Evolutionary conservation across 2,797 vertebrate species (phyloP), one percentile per base, ranked within the genome.

Genomic region (Tympanoctomys barrerae): DNA sequence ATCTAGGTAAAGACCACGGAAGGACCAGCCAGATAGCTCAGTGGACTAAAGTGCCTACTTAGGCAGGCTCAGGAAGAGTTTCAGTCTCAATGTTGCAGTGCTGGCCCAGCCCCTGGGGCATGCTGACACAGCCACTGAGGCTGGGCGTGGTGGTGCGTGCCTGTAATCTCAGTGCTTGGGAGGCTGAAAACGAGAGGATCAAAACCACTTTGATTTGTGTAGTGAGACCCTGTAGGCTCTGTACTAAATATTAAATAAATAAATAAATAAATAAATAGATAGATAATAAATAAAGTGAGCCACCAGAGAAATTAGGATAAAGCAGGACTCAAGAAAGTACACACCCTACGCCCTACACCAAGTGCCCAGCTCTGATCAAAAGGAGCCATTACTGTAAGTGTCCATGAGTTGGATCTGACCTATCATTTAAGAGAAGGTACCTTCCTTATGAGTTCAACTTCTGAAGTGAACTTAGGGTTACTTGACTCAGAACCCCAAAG

Each of bases 401-500:
- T 78, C 66, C 89, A 12, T 33, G 66, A 95, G 68, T 9, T 64
- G 79, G 71, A 86, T 19, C 68, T 57, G 64, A 39, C 10, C 14
- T 39, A 61, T n/a, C 79, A 54, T 62, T 86, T 73, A 79, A 75
- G 87, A 91, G 42, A 80, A 94, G 0, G 19, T 1, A 42, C 8
- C 18, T 26, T 90, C 54, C 61, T 95, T 64, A 89, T 73, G 26
- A 85, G 49, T 59, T 66, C 71, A 87, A 31, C 61, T 22, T 64
- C 46, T 81, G 62, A 73, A n/a, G 26, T 79, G 73, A 91, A 92
- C 28, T 54, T 61, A 24, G 28, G 42, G 2, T 24, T 33, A 2
- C 85, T 87, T 95, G 80, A 87, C 24, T 93, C 68, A 87, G 57
- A 85, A 33, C 80, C 82, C 7, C n/a, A 19, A 89, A 77, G 24